A percentile compares a stretch with the other conserved stretches of the same genome.
These are phyloP conservation scores for Cataglyphis cursor DNA, from an alignment of 2,888 invertebrate species.

Conservation along the genomic window DNA sequence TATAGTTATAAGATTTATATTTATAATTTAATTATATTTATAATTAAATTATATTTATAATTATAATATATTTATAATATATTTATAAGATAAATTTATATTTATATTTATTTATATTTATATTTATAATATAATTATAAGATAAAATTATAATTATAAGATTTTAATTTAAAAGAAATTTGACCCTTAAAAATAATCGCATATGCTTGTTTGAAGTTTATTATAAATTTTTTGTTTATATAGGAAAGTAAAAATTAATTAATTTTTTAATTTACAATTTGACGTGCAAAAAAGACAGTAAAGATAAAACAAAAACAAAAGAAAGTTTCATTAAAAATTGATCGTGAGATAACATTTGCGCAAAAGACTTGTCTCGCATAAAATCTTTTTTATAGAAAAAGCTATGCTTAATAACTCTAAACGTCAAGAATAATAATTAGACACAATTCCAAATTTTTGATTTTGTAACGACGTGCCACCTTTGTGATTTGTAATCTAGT, in stretches of 20 bases:
- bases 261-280: not conserved
- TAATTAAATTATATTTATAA: no score
- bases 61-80: no score
- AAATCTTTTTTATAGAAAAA: slow-evolving; percentile 4
- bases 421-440: not conserved
- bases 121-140: no score
- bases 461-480: not conserved
- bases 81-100: no score
- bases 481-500: not conserved
- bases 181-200: not conserved
- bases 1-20: not conserved
- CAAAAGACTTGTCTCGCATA: not conserved
- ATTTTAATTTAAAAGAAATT: not conserved
- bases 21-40: no score
- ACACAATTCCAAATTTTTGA: not conserved
- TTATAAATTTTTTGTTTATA: not conserved
- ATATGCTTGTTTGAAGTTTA: not conserved
- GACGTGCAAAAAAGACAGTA: not conserved
- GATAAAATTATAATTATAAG: not conserved
- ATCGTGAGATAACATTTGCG: not conserved
- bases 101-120: no score
- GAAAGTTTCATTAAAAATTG: not conserved
- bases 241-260: not conserved
- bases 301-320: not conserved
- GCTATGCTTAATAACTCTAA: not conserved